These are phyloP conservation scores for Alauda arvensis DNA, from an alignment of 2,797 vertebrate species.

Conservation along the genomic window DNA sequence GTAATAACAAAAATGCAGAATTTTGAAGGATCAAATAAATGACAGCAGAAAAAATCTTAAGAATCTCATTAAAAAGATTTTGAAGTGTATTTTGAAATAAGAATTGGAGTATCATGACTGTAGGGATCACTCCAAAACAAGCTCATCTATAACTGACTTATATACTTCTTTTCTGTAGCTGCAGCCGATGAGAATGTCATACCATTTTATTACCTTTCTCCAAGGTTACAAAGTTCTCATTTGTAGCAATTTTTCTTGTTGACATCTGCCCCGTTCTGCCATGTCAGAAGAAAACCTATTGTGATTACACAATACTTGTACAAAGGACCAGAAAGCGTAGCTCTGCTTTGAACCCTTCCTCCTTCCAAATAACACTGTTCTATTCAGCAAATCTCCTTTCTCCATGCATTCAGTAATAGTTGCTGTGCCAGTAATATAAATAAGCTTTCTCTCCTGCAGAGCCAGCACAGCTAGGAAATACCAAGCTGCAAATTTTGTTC, in stretches of 20 bases:
- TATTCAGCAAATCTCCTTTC: constrained; percentile 2
- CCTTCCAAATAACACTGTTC: background rate
- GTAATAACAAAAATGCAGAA: background rate
- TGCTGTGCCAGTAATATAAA: constrained; percentile 16
- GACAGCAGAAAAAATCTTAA: background rate
- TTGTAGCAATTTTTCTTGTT: constrained; percentile 25
- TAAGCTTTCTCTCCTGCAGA: background rate
- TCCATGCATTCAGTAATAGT: background rate
- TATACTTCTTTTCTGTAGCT: background rate
- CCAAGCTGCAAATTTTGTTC: constrained; percentile 15
- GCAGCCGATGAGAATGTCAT: background rate
- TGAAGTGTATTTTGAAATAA: constrained; percentile 2
- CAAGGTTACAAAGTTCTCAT: constrained; percentile 28
- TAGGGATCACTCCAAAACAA: background rate
- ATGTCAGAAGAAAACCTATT: background rate
- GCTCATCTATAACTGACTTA: background rate
- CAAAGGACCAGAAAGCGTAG: background rate
- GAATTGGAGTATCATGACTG: background rate
- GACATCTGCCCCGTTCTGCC: background rate
- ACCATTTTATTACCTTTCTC: constrained; percentile 4
- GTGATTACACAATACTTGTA: background rate
- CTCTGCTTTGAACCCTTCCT: background rate
- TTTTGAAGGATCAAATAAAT: background rate
- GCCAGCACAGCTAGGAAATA: constrained; percentile 4
- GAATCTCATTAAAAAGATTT: background rate